These are phyloP conservation scores for Achatina immaculata DNA, from an alignment of 1,140 invertebrate species.

Conservation along the genomic window DNA sequence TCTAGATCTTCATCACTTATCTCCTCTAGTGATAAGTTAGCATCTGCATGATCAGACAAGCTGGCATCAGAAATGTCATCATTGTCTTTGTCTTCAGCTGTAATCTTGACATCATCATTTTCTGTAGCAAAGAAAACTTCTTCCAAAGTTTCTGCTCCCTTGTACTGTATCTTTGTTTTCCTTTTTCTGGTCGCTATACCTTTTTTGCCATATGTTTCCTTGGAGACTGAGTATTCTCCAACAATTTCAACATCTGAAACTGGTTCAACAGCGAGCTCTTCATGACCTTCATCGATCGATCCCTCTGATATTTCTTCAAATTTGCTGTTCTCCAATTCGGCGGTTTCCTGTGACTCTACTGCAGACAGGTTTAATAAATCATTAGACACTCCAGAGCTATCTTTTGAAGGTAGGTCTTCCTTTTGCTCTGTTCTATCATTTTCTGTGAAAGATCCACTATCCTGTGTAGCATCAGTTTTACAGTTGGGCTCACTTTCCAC, in stretches of 20 bases:
- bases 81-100: constrained; percentile 37
- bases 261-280: constrained; percentile 6
- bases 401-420: not conserved
- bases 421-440: not conserved
- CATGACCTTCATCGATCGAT: constrained; percentile 31
- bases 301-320: constrained; percentile 41
- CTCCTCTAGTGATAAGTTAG: constrained; percentile 34
- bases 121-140: constrained; percentile 36
- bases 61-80: constrained; percentile 35
- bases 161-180: not conserved
- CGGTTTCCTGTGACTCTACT: not conserved
- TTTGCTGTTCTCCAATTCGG: constrained; percentile 8
- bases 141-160: constrained; percentile 31
- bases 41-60: constrained; percentile 28
- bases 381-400: not conserved
- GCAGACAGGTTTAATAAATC: not conserved
- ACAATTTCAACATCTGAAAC: constrained; percentile 25
- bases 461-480: not conserved
- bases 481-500: not conserved
- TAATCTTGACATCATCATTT: constrained; percentile 34
- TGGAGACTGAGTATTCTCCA: not conserved
- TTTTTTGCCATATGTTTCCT: not conserved
- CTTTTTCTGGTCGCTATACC: not conserved
- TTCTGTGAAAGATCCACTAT: not conserved
- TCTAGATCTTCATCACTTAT: constrained; percentile 40